A percentile compares a stretch with the other conserved stretches of the same genome.
These are phyloP conservation scores for Azorinus chamasolen DNA, from an alignment of 2,888 invertebrate species.

Conservation along the genomic window DNA sequence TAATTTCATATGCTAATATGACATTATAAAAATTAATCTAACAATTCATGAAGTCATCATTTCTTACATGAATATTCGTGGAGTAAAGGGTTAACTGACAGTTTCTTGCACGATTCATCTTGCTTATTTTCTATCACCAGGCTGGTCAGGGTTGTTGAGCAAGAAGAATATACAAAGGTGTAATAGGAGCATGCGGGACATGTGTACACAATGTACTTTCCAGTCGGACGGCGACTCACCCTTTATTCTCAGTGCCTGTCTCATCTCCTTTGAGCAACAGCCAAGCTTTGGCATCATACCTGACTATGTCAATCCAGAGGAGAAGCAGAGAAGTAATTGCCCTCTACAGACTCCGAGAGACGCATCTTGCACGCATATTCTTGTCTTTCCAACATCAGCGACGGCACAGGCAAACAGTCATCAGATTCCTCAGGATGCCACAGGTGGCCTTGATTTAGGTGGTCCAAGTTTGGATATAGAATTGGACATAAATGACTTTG, in stretches of 20 bases:
- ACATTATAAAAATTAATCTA: no score
- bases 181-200: conserved; percentile 95
- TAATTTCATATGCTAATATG: no score
- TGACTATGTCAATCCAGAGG: conserved; percentile 85
- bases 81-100: no score
- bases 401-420: conserved; percentile 83
- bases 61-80: no score
- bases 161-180: conserved; percentile 95
- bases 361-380: conserved; percentile 98
- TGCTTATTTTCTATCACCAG: conserved; percentile 82
- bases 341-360: conserved; percentile 97
- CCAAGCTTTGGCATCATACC: conserved; percentile 90
- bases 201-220: conserved; percentile 95
- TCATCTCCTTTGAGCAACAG: conserved; percentile 98
- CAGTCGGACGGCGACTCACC: conserved; percentile 93
- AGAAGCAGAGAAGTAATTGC: conserved; percentile 83
- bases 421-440: conserved; percentile 69
- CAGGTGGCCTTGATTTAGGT: conserved; percentile 72
- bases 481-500: conserved; percentile 68
- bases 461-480: conserved; percentile 64
- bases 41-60: no score
- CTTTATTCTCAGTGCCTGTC: conserved; percentile 98
- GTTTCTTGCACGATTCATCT: no score
- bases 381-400: conserved; percentile 97
- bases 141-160: conserved; percentile 97